Conservation (phyloP, 2,888 invertebrate species). For the Caenorhabditis panamensis region DNA sequence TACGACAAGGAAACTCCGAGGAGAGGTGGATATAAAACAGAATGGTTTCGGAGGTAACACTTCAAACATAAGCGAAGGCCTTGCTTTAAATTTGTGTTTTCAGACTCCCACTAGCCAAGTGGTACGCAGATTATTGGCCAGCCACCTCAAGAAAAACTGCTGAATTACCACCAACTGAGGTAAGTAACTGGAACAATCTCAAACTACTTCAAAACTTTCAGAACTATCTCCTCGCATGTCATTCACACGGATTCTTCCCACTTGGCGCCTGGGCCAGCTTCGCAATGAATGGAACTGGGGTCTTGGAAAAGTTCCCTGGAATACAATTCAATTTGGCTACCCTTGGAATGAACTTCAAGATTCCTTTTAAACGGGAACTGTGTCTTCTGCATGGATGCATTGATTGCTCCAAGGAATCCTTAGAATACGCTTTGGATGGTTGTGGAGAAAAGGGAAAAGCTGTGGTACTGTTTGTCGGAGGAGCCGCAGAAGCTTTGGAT, state of each 20-base stretch:
- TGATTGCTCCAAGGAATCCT: conserved; percentile 82
- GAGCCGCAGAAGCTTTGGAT: conserved; percentile 47
- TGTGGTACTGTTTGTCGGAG: conserved; percentile 28
- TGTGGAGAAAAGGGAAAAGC: conserved; percentile 26
- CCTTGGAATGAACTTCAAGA: conserved; percentile 86
- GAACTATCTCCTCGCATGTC: conserved; percentile 24
- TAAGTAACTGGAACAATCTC: background rate
- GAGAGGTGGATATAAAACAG: conserved; percentile 7
- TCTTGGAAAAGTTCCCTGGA: conserved; percentile 81
- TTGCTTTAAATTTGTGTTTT: too few relatives aligned
- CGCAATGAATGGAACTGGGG: conserved; percentile 15
- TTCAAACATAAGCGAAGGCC: too few relatives aligned
- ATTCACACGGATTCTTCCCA: conserved; percentile 16
- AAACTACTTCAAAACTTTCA: background rate
- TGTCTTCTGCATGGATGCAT: conserved; percentile 81
- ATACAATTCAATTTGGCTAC: conserved; percentile 84
- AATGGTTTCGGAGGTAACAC: conserved; percentile 18
- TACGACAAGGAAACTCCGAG: conserved; percentile 4
- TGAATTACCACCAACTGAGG: conserved; percentile 13
- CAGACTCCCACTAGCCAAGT: conserved; percentile 2
- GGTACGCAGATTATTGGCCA: conserved; percentile 31
- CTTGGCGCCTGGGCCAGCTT: conserved; percentile 7
- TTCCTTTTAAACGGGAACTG: conserved; percentile 86
- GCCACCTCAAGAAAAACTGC: conserved; percentile 22
- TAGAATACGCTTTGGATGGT: conserved; percentile 42